Percentiles rank a stretch among this genome's conserved stretches.
Evolutionary conservation across 2,797 vertebrate genomes (phyloP).

Genomic region (Gephyroberyx darwinii): DNA sequence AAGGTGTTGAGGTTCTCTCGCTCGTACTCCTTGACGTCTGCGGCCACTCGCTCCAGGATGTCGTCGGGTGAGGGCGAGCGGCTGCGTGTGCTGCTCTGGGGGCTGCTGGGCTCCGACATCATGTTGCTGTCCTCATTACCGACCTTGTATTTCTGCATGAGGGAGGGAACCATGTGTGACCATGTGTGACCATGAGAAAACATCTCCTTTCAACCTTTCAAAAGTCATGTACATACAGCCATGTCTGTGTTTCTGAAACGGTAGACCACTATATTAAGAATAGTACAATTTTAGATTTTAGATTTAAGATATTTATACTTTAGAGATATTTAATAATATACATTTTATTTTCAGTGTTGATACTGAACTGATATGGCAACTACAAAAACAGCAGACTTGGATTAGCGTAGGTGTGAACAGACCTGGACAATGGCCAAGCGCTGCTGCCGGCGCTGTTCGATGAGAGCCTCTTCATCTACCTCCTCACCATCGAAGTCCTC

Average conservation of each 20-base stretch:
- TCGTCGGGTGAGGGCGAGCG: slow-evolving; percentile 96
- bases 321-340: too few relatives aligned
- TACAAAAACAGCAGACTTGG: background rate
- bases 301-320: too few relatives aligned
- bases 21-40: slow-evolving; percentile 97
- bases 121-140: slow-evolving; percentile 90
- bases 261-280: background rate
- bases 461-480: slow-evolving; percentile 96
- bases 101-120: slow-evolving; percentile 94
- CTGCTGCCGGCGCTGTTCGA: slow-evolving; percentile 93
- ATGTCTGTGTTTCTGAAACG: background rate
- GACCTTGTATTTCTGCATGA: slow-evolving; percentile 90
- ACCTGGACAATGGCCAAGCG: slow-evolving; percentile 97
- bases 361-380: background rate
- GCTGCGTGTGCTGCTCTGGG: slow-evolving; percentile 93
- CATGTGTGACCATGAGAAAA: background rate
- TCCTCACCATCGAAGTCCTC: slow-evolving; percentile 98
- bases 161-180: background rate
- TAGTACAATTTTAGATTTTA: background rate
- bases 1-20: slow-evolving; percentile 96
- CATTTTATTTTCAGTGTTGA: background rate
- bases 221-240: background rate
- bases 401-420: background rate
- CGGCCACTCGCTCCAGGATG: slow-evolving; percentile 94
- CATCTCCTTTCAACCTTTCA: background rate